Conservation (phyloP, 2,113 vertebrate species). For the Paedocypris sp. region DNA sequence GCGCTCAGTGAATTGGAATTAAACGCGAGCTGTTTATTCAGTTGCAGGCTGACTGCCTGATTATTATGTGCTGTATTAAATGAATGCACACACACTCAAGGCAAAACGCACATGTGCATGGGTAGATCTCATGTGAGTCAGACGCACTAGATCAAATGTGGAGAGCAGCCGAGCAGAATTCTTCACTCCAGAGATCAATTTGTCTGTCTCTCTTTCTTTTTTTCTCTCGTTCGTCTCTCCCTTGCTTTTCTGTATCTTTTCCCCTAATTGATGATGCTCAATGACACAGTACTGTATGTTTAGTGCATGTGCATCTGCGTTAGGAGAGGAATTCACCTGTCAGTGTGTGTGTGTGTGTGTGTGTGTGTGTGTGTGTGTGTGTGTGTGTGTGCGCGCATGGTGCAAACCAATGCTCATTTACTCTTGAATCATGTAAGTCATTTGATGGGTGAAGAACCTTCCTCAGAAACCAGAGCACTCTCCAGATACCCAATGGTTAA, state of each 20-base stretch:
- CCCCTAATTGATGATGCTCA: neutral
- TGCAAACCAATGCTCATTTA: neutral
- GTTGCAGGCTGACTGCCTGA: slow-evolving; percentile 3
- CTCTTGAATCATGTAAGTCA: neutral
- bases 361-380: neutral
- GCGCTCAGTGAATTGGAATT: slow-evolving; percentile 1
- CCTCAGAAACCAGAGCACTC: neutral
- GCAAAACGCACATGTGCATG: slow-evolving; percentile 4
- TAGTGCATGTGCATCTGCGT: slow-evolving; percentile 5
- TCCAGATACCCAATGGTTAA: neutral
- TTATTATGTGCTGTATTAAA: neutral
- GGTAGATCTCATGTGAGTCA: slow-evolving; percentile 9
- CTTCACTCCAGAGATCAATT: slow-evolving; percentile 14
- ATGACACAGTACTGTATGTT: slow-evolving; percentile 1
- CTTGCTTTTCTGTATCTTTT: neutral
- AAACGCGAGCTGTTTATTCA: slow-evolving; percentile 4
- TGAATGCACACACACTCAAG: neutral
- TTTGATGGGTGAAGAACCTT: neutral
- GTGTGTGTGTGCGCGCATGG: neutral
- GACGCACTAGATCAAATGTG: slow-evolving; percentile 8
- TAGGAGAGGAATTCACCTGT: neutral
- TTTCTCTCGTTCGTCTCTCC: no score
- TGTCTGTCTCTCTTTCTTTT: neutral
- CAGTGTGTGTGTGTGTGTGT: neutral
- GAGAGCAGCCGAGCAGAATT: slow-evolving; percentile 19